Evolutionary conservation across 2,113 vertebrate genomes (phyloP).

Genomic region (Odobenus rosmarus): DNA sequence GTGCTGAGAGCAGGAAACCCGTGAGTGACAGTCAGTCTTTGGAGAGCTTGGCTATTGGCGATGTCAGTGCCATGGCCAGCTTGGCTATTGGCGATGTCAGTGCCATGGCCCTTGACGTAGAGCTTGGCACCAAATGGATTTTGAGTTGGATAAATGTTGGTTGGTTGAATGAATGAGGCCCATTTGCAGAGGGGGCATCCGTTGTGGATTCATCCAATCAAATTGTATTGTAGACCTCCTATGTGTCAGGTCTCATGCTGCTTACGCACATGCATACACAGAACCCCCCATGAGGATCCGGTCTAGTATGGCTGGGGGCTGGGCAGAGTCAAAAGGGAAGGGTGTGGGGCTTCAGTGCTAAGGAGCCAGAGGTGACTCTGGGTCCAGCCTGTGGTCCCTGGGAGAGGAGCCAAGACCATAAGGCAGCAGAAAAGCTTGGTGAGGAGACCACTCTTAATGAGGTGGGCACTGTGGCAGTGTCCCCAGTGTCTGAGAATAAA

Average conservation of each 20-base stretch:
- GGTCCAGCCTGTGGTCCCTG: not conserved
- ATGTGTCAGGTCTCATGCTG: not conserved
- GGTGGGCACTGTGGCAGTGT: not conserved
- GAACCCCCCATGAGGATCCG: not conserved
- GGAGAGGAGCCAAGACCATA: not conserved
- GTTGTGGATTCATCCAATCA: not conserved
- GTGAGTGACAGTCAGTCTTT: not conserved
- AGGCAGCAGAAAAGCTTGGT: not conserved
- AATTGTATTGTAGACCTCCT: not conserved
- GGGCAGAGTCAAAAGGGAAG: not conserved
- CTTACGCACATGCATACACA: not conserved
- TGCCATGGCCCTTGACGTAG: not conserved
- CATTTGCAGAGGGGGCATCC: not conserved
- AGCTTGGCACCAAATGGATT: not conserved
- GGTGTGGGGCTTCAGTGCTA: not conserved
- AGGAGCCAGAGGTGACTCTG: not conserved
- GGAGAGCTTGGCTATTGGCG: not conserved
- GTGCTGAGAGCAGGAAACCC: not conserved
- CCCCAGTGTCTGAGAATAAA: not conserved
- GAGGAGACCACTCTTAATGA: not conserved
- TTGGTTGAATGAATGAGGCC: conserved; percentile 38
- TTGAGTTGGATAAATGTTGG: not conserved
- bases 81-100: not conserved
- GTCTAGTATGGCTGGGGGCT: not conserved
- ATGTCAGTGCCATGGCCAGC: not conserved